Conservation (phyloP, 2,888 invertebrate species). For the Apodemia mormo region DNA sequence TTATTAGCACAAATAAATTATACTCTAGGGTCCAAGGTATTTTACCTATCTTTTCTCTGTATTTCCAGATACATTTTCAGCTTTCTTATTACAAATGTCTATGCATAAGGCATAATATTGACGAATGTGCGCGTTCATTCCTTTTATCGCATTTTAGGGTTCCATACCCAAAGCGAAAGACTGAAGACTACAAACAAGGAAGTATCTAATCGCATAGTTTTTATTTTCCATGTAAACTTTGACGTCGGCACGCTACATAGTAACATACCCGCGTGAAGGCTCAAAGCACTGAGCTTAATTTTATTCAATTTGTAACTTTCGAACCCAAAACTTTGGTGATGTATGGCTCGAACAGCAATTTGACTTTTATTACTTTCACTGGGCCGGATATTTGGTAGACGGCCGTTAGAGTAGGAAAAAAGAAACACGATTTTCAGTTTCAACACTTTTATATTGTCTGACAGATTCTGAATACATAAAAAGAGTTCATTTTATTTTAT, state of each 20-base stretch:
- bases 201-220: not conserved
- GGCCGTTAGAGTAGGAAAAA: slow-evolving; percentile 35
- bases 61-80: not conserved
- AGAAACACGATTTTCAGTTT: slow-evolving; percentile 13
- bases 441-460: not conserved
- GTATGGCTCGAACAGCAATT: slow-evolving; percentile 75
- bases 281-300: slow-evolving; percentile 65
- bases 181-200: not conserved
- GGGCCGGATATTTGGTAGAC: slow-evolving; percentile 50
- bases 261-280: slow-evolving; percentile 29
- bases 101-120: too few species aligned
- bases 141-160: too few species aligned
- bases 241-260: slow-evolving; percentile 14
- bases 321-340: slow-evolving; percentile 76
- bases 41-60: not conserved
- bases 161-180: too few species aligned
- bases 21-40: not conserved
- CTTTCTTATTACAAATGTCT: too few species aligned
- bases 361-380: slow-evolving; percentile 74
- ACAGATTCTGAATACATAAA: too few species aligned
- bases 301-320: slow-evolving; percentile 77
- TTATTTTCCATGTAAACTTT: not conserved
- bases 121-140: too few species aligned
- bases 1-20: not conserved
- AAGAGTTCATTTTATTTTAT: too few species aligned